Percentiles rank a stretch among this genome's conserved stretches.
Evolutionary conservation across 2,113 vertebrate genomes (phyloP).

Genomic region (Polyodon spathula): DNA sequence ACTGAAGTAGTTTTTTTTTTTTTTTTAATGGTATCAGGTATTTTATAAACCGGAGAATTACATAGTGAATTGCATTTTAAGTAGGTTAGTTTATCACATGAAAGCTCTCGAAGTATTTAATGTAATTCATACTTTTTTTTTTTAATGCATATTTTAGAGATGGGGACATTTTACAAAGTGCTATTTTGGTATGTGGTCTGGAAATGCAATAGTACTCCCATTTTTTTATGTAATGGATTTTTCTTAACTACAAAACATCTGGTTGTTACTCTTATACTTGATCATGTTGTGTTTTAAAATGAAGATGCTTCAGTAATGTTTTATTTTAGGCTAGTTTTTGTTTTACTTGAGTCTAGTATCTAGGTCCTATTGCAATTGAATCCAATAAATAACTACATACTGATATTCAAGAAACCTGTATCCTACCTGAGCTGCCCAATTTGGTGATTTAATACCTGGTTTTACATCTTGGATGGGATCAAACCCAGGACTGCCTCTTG

Average conservation of each 20-base stretch:
- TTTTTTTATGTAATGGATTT: background rate
- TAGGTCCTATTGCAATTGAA: too few species aligned
- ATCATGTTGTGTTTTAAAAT: constrained; percentile 1
- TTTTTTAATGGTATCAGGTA: constrained; percentile 20
- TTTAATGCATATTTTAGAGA: constrained; percentile 8
- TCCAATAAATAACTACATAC: too few species aligned
- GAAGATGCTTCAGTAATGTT: background rate
- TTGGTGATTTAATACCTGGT: too few species aligned
- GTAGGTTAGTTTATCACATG: constrained; percentile 8
- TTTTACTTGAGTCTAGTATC: too few species aligned
- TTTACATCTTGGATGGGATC: too few species aligned
- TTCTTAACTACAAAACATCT: constrained; percentile 4
- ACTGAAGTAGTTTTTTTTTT: constrained; percentile 41
- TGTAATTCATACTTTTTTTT: constrained; percentile 14
- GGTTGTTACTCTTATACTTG: constrained; percentile 8
- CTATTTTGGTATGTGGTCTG: constrained; percentile 3
- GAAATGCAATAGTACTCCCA: constrained; percentile 1
- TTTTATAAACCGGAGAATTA: background rate
- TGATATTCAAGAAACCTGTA: too few species aligned
- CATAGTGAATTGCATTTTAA: constrained; percentile 3
- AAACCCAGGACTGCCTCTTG: too few species aligned
- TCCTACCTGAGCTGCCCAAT: too few species aligned
- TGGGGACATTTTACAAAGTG: constrained; percentile 14
- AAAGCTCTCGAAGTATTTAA: constrained; percentile 9
- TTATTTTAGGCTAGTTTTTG: background rate